Conservation (phyloP, 2,797 vertebrate species). For the Lepus oiostolus region DNA sequence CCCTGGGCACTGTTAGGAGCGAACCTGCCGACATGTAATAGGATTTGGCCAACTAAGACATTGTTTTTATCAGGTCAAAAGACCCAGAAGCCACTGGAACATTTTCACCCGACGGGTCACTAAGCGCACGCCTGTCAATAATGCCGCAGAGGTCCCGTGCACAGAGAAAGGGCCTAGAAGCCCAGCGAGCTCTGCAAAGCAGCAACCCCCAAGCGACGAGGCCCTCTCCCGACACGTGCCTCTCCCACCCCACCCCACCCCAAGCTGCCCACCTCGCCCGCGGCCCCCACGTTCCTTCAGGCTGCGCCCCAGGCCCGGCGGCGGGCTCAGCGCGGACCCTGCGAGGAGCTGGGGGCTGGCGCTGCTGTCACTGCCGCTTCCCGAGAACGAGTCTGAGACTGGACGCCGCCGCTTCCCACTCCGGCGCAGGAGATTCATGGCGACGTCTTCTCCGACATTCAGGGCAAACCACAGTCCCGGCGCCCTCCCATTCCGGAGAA, state of each 20-base stretch:
- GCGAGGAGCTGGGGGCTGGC: conserved; percentile 79
- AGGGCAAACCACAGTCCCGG: background rate
- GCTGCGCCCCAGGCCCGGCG: conserved; percentile 91
- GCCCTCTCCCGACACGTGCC: background rate
- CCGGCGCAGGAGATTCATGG: conserved; percentile 50
- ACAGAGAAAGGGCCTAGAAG: background rate
- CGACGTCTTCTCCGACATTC: background rate
- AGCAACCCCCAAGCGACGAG: background rate
- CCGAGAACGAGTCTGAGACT: conserved; percentile 75
- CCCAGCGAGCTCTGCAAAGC: background rate
- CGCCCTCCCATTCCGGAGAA: background rate
- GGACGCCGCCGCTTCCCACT: conserved; percentile 9
- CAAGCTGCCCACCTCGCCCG: background rate
- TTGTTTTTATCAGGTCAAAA: background rate
- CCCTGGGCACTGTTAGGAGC: background rate
- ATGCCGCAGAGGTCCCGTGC: no score
- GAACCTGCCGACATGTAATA: background rate
- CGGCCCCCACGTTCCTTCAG: background rate
- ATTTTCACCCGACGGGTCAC: background rate
- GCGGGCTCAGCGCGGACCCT: conserved; percentile 91
- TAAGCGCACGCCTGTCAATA: background rate
- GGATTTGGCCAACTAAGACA: background rate
- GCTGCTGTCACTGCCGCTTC: conserved; percentile 44
- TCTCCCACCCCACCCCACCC: no score
- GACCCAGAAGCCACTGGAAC: background rate